Percentiles rank a stretch among this genome's conserved stretches.
Evolutionary conservation across 2,797 vertebrate genomes (phyloP).

Genomic region (Protonibea diacanthus): DNA sequence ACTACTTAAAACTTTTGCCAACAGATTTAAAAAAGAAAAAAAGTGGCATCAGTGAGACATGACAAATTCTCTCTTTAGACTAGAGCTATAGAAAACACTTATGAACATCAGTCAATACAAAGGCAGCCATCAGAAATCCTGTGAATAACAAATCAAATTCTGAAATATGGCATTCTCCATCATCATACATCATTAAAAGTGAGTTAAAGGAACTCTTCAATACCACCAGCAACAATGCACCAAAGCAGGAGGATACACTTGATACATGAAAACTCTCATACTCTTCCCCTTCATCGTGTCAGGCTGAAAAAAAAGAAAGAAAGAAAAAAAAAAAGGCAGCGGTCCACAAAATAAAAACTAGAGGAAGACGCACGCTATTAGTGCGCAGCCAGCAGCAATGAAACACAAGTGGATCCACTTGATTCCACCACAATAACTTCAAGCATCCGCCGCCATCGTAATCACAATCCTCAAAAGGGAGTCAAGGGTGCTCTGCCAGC

Average conservation of each 20-base stretch:
- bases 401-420: conserved; percentile 67
- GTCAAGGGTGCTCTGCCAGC: conserved; percentile 71
- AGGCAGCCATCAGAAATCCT: conserved; percentile 12
- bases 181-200: conserved; percentile 20
- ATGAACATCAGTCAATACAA: conserved; percentile 5
- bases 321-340: conserved; percentile 27
- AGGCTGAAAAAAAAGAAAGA: conserved; percentile 19
- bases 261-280: neutral
- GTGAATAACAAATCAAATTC: conserved; percentile 30
- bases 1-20: neutral
- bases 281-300: conserved; percentile 13
- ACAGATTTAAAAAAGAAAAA: neutral
- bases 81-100: neutral
- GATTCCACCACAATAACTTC: conserved; percentile 67
- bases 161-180: conserved; percentile 9
- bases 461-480: conserved; percentile 67
- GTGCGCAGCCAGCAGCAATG: conserved; percentile 24
- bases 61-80: conserved; percentile 7
- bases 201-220: conserved; percentile 15
- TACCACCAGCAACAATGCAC: neutral
- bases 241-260: conserved; percentile 22
- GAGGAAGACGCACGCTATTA: conserved; percentile 4
- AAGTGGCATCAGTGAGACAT: neutral
- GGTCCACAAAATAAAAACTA: conserved; percentile 22
- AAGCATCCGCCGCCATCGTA: conserved; percentile 55